Evolutionary conservation across 2,113 vertebrate species (phyloP), one percentile per base, ranked within the genome.

Genomic region (Eulacestoma nigropectus): DNA sequence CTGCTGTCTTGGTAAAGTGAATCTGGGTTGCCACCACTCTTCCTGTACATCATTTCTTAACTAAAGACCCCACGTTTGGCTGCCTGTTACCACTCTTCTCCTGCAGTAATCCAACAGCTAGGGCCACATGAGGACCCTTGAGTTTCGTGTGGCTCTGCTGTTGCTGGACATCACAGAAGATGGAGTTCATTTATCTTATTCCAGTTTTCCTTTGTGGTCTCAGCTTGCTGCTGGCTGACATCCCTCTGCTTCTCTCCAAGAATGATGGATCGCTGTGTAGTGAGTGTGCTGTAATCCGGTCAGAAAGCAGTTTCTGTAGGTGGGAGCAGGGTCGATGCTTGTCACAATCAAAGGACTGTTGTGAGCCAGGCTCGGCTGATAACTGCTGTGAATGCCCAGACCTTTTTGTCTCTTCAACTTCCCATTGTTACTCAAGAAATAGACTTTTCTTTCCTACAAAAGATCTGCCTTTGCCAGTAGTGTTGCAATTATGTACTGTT

Each of bases 141-240:
- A 27, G 46, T 80, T 88, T 63, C 8, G 6, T 37, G 2, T 32
- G 30, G 21, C 52, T 86, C 63, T 84, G 72, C 83, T 67, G 9
- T 84, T 77, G 42, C 42, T 90, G 92, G 80, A 49, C 56, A 46
- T 55, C 27, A 44, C 56, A 84, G 84, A 55, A 84, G 22, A 22
- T 52, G 50, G 35, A 67, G 79, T 88, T 93, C 49, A 56, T 93
- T 78, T 88, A n/a, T 83, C 52, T 77, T 69, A 26, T 9, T 86
- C 85, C 47, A 37, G 44, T 85, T 96, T 89, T 93, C 67, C 78
- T 87, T 57, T 84, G 89, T 60, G 87, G 46, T 59, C 74, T 76
- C 37, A 37, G 57, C 89, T 76, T 84, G 65, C 74, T 93, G 87
- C 87, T 94, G 75, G 87, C 90, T 87, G 88, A 60, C 65, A n/a